Evolutionary conservation across 2,113 vertebrate species (phyloP).

Genomic region (Antidorcas marsupialis): DNA sequence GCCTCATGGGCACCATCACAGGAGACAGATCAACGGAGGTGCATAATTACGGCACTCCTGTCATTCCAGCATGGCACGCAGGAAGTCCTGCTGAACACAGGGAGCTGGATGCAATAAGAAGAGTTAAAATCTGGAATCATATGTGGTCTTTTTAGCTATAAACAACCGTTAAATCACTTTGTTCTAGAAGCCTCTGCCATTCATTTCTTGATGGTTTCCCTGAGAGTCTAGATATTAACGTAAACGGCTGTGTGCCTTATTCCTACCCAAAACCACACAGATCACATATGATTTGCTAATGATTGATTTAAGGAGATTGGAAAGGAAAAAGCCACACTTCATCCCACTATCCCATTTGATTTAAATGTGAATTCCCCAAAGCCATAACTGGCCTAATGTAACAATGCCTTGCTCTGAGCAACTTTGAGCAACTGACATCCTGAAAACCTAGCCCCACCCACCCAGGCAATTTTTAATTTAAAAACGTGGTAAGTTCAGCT

Average conservation of each 20-base stretch:
- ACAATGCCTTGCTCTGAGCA: background rate
- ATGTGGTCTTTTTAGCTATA: background rate
- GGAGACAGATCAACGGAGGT: background rate
- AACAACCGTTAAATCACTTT: background rate
- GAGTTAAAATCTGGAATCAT: background rate
- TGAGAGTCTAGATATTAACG: background rate
- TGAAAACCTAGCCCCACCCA: background rate
- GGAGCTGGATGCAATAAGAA: background rate
- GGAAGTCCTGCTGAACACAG: background rate
- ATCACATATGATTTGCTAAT: background rate
- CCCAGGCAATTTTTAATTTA: background rate
- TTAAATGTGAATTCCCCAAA: background rate
- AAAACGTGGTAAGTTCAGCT: background rate
- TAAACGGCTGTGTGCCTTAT: background rate
- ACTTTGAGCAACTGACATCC: background rate
- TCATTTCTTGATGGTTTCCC: background rate
- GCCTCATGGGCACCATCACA: fast-evolving
- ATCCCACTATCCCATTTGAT: background rate
- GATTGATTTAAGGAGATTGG: background rate
- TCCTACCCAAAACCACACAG: background rate
- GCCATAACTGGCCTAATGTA: background rate
- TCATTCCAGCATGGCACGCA: fast-evolving
- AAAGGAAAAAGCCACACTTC: background rate
- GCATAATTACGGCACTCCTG: fast-evolving
- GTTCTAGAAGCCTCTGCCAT: background rate